Conservation (phyloP, 2,888 invertebrate genomes). For the Conistra vaccinii region DNA sequence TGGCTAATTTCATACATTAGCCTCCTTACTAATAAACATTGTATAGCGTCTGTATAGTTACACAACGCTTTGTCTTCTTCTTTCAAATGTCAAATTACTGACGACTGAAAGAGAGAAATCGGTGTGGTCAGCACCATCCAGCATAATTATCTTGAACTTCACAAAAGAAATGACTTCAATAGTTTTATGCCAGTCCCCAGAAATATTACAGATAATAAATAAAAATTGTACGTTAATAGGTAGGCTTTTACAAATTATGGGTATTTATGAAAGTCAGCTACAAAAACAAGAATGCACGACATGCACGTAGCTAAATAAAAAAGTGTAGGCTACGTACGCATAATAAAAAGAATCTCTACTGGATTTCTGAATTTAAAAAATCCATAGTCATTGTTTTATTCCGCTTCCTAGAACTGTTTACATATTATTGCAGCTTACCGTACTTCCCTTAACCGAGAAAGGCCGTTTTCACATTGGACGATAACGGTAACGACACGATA, state of each 20-base stretch:
- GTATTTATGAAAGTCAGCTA: conserved; percentile 2
- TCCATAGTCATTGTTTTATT: not conserved
- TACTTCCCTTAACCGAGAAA: not conserved
- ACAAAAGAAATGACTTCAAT: not conserved
- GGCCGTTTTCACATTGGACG: no score
- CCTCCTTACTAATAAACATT: no score
- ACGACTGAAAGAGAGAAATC: no score
- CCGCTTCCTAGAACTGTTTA: no score
- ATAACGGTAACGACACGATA: no score
- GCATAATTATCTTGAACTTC: conserved; percentile 1
- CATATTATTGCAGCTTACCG: not conserved
- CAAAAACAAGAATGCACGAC: not conserved
- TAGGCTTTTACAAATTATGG: conserved; percentile 17
- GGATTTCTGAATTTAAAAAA: not conserved
- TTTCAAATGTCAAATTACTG: no score
- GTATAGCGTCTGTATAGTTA: no score
- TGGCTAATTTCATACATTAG: not conserved
- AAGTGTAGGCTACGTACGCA: not conserved
- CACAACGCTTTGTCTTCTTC: no score
- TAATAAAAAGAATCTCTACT: not conserved
- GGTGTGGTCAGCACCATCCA: conserved; percentile 2
- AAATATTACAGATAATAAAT: not conserved
- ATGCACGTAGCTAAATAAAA: not conserved
- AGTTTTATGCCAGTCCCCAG: not conserved
- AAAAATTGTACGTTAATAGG: not conserved